Conservation (phyloP, 2,113 vertebrate genomes). For the Okapia johnstoni region DNA sequence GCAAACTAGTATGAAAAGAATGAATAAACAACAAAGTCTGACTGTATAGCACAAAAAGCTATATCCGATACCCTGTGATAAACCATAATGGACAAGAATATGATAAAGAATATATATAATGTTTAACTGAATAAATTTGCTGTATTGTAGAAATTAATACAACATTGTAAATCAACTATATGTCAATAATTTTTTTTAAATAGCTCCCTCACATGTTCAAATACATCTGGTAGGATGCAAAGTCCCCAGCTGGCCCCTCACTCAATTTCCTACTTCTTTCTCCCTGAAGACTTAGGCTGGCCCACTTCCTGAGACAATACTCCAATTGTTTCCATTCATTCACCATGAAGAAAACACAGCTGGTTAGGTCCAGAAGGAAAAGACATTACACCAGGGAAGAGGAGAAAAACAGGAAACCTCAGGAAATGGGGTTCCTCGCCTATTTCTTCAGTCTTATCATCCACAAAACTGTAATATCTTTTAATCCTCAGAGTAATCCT, state of each 20-base stretch:
- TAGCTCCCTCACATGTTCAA: background rate
- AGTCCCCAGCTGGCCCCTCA: background rate
- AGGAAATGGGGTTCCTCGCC: background rate
- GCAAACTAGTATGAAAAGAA: background rate
- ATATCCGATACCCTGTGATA: background rate
- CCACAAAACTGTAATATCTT: background rate
- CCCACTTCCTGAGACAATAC: background rate
- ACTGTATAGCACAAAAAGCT: background rate
- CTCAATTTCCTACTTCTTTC: background rate
- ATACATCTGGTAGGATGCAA: background rate
- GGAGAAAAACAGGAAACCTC: background rate
- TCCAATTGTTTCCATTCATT: background rate
- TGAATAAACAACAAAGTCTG: background rate
- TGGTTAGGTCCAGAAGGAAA: background rate
- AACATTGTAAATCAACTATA: background rate
- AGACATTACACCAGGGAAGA: background rate
- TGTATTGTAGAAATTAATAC: background rate
- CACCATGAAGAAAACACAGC: background rate
- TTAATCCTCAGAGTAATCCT: background rate
- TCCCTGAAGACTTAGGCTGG: background rate
- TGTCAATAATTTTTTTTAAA: background rate
- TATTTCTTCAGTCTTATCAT: background rate
- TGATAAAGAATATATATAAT: background rate
- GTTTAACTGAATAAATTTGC: background rate
- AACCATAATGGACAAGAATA: background rate